A percentile compares a stretch with the other conserved stretches of the same genome.
These are phyloP conservation scores for Carettochelys insculpta DNA, from an alignment of 2,113 vertebrate species.

Conservation along the genomic window DNA sequence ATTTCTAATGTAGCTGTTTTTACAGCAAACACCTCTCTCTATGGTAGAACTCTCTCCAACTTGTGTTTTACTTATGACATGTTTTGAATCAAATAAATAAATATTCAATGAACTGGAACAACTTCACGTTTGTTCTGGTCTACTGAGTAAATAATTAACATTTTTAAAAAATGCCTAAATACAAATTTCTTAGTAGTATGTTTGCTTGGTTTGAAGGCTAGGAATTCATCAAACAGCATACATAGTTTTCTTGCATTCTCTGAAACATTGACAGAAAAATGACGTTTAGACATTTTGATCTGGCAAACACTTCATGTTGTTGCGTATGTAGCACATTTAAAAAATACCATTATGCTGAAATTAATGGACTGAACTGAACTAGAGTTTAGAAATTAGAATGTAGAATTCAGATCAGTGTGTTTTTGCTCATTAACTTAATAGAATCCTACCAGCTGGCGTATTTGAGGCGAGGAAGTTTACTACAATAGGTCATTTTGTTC, in stretches of 20 bases:
- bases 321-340: not conserved
- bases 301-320: not conserved
- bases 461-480: not conserved
- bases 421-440: not conserved
- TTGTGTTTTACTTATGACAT: conserved; percentile 5
- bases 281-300: not conserved
- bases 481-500: not conserved
- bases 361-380: not conserved
- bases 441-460: not conserved
- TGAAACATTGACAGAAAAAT: not conserved
- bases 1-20: not conserved
- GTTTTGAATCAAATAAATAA: not conserved
- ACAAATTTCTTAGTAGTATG: conserved; percentile 9
- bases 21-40: not conserved
- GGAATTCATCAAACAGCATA: not conserved
- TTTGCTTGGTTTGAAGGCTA: not conserved
- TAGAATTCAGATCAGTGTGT: not conserved
- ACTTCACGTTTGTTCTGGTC: not conserved
- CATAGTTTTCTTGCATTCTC: not conserved
- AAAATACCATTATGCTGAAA: not conserved
- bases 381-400: too few species aligned
- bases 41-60: too few species aligned
- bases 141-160: not conserved
- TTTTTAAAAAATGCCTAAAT: conserved; percentile 7
- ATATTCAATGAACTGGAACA: not conserved